Conservation (phyloP, 2,888 invertebrate genomes). For the Pyrrhosoma nymphula region DNA sequence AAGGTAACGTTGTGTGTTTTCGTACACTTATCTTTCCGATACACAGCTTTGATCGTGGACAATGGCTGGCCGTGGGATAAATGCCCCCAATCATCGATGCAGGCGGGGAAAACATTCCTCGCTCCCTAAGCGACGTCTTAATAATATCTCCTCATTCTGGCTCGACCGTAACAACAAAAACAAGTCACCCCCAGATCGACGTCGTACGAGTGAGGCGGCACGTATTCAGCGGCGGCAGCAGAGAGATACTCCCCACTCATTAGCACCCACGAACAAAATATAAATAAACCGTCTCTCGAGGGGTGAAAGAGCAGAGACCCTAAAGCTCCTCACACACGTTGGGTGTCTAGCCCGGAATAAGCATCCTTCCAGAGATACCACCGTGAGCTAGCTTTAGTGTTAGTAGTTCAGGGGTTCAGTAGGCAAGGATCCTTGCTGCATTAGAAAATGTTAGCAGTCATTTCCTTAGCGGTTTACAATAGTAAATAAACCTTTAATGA, state of each 20-base stretch:
- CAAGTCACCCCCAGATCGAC: neutral
- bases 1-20: too few species aligned
- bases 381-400: neutral
- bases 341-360: conserved; percentile 32
- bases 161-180: neutral
- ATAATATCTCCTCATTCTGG: neutral
- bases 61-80: neutral
- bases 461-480: too few species aligned
- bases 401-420: neutral
- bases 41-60: too few species aligned
- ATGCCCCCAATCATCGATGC: neutral
- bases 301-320: neutral
- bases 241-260: neutral
- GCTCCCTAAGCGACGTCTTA: neutral
- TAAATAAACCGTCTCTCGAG: neutral
- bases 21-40: too few species aligned
- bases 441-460: too few species aligned
- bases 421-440: too few species aligned
- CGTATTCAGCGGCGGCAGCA: neutral
- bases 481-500: too few species aligned
- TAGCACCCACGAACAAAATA: conserved; percentile 36
- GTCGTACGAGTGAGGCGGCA: neutral
- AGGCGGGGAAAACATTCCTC: neutral
- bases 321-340: neutral
- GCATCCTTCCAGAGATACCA: neutral